Base-by-base conservation (phyloP, 2,113 vertebrate genomes). In the Acrocephalus kingi region DNA sequence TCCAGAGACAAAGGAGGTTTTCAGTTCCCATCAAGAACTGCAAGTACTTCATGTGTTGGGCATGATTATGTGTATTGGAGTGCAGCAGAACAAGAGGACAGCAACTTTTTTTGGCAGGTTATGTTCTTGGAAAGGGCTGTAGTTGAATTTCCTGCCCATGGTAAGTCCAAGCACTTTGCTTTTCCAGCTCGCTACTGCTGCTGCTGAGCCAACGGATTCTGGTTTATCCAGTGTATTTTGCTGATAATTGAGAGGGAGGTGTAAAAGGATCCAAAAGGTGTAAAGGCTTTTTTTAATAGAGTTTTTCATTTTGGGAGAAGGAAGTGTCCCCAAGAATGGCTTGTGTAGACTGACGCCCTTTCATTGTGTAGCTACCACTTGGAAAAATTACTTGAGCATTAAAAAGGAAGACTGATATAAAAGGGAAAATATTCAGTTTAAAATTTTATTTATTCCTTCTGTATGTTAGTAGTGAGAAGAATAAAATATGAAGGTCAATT, bases 361-460 rank as follows among this genome's bases (percentile, higher is more conserved):
- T 93, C 89, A 73, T 77, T 81, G 10, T 64, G 87, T 94, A 90
- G 37, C 88, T 96, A 54, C 66, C 52, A 17, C 64, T 95, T 94
- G 84, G 61, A 74, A 87, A 87, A 95, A 61, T 51, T 35, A 79
- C 28, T 41, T 81, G 37, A 89, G 77, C 24, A 37, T 86, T 63
- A 68, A 72, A 87, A 84, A 35, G 22, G 62, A 78, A 52, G 31
- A 39, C 41, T 67, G 75, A 76, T 63, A 80, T 43, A 41, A 81
- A 88, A 71, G 49, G 67, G 80, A 25, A 82, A 88, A 80, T 79
- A 89, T 48, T 48, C 9, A 33, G 25, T 87, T 90, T 45, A 77
- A 91, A 93, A 52, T 51, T 66, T 69, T 77, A 81, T 86, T 96
- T 97, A 71, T 94, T 94, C 67, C 56, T 90, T 72, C 33, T 64